Evolutionary conservation across 2,888 invertebrate genomes (phyloP).

Genomic region (Lasius platythorax): DNA sequence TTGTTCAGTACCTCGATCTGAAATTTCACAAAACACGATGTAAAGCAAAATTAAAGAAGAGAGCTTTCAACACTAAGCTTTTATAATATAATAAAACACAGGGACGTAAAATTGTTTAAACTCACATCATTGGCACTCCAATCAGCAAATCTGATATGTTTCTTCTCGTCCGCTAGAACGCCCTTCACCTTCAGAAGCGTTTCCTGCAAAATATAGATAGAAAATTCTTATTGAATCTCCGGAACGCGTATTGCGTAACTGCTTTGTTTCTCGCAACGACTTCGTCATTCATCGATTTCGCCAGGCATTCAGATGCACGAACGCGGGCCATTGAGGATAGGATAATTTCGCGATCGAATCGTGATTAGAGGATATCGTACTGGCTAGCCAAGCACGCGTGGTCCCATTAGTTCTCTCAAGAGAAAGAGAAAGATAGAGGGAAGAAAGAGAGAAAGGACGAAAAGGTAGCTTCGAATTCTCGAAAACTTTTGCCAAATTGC

Average conservation of each 20-base stretch:
- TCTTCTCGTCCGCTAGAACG: slow-evolving; percentile 94
- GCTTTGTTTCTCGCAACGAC: slow-evolving; percentile 23
- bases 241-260: not conserved
- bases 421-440: not conserved
- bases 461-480: slow-evolving; percentile 62
- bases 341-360: slow-evolving; percentile 69
- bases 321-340: slow-evolving; percentile 42
- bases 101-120: slow-evolving; percentile 68
- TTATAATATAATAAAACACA: not conserved
- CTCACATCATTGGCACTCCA: slow-evolving; percentile 97
- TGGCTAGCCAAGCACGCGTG: slow-evolving; percentile 45
- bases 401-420: slow-evolving; percentile 62
- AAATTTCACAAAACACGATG: slow-evolving; percentile 78
- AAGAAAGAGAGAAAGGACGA: slow-evolving; percentile 39
- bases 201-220: slow-evolving; percentile 89
- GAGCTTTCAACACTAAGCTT: not conserved
- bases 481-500: slow-evolving; percentile 79
- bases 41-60: not conserved
- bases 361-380: slow-evolving; percentile 65
- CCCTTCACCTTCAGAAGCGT: slow-evolving; percentile 94
- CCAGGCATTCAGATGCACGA: slow-evolving; percentile 54
- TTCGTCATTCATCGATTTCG: slow-evolving; percentile 25
- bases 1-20: slow-evolving; percentile 99
- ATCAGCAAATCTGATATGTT: slow-evolving; percentile 96
- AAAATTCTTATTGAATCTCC: not conserved